Evolutionary conservation across 2,888 invertebrate genomes (phyloP).

Genomic region (Branchipolynoe longqiensis): DNA sequence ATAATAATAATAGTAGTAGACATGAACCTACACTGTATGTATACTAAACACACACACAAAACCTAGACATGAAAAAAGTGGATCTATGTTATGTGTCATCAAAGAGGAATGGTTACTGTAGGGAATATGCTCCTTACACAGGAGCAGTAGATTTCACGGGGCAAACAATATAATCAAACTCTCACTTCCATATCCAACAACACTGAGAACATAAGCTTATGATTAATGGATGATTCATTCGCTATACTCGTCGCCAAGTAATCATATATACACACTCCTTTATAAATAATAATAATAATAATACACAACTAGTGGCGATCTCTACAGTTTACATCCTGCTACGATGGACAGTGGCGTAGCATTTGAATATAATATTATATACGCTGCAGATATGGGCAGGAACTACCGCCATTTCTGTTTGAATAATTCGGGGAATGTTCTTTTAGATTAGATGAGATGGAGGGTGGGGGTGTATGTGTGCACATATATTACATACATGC

Average conservation of each 20-base stretch:
- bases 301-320: slow-evolving; percentile 7
- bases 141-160: background rate
- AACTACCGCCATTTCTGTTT: too few species aligned
- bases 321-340: background rate
- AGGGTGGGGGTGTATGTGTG: too few species aligned
- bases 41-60: slow-evolving; percentile 44
- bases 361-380: background rate
- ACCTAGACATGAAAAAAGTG: slow-evolving; percentile 47
- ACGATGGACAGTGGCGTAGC: background rate
- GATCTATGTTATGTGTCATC: slow-evolving; percentile 18
- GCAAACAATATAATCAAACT: background rate
- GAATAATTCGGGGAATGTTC: slow-evolving; percentile 15
- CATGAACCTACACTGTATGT: slow-evolving; percentile 43
- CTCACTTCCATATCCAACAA: slow-evolving; percentile 34
- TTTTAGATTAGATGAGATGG: background rate
- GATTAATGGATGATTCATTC: background rate
- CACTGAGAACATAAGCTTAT: slow-evolving; percentile 38
- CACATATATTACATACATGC: background rate
- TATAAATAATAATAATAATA: slow-evolving; percentile 52
- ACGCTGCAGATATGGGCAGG: background rate
- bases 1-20: too few species aligned
- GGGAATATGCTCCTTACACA: background rate
- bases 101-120: background rate
- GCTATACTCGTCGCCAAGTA: background rate
- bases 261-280: slow-evolving; percentile 39